Conservation (phyloP, 2,113 vertebrate genomes). For the Pangasianodon hypophthalmus region DNA sequence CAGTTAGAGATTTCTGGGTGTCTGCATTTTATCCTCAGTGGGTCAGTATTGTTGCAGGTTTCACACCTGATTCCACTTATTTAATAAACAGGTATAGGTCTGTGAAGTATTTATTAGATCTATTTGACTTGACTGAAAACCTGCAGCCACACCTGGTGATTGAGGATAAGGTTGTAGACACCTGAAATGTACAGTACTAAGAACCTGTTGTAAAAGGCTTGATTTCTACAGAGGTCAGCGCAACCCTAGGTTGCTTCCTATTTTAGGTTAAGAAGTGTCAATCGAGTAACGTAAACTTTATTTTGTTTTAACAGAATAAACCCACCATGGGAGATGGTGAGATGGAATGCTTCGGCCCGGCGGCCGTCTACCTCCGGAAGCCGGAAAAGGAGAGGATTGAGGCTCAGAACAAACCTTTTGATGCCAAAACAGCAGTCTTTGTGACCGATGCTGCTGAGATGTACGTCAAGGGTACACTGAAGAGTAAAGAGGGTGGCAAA, state of each 20-base stretch:
- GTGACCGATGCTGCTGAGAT: conserved; percentile 59
- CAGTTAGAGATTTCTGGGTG: not conserved
- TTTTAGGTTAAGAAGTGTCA: not conserved
- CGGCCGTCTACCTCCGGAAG: no score
- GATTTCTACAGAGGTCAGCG: not conserved
- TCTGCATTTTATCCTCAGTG: not conserved
- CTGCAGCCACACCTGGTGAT: not conserved
- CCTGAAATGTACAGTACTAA: not conserved
- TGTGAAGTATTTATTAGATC: not conserved
- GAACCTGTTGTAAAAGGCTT: not conserved
- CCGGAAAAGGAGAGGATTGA: no score
- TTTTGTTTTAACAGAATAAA: not conserved
- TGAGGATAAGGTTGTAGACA: not conserved
- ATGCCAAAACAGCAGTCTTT: no score
- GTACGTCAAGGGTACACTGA: conserved; percentile 77
- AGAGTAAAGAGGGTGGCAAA: conserved; percentile 80
- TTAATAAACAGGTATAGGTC: not conserved
- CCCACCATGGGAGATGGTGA: no score
- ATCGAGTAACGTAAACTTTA: not conserved
- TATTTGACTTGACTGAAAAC: not conserved
- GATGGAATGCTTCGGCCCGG: no score
- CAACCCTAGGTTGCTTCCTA: not conserved
- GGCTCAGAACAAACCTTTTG: no score
- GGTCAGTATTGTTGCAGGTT: not conserved
- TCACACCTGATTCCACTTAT: not conserved